Evolutionary conservation across 2,113 vertebrate species (phyloP), one percentile per base, ranked within the genome.

Genomic region (Podilymbus podiceps): DNA sequence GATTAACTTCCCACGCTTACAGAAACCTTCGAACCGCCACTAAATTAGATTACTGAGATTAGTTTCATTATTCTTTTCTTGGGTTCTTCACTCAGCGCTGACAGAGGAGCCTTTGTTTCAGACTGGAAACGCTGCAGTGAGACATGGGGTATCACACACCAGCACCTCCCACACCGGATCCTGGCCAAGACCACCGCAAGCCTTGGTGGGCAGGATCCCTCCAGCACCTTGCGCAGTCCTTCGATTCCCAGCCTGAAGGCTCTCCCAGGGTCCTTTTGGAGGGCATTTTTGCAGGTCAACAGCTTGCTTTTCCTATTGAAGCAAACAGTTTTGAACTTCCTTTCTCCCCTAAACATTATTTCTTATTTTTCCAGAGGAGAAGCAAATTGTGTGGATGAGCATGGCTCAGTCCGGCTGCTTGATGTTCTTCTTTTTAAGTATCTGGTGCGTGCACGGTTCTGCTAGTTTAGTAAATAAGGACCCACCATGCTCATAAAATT

Each of bases 101-200:
- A 60, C 55, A 92, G 59, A 90, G 31, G 13, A 73, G 19, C 52
- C 47, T 90, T 62, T 71, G 79, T 62, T 80, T 71, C 44, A 55
- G 15, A 14, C 28, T 84, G 46, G 28, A 82, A 80, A 49, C 0
- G 7, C 50, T 53, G 47, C n/a, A 28, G 47, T 0, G 15, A 28
- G 71, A 23, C 66, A 44, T 0, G 4, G 33, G 33, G 8, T 52
- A 35, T 86, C 75, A 35, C 50, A 49, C 12, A 46, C n/a, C 60
- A 38, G 44, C 1, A 2, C 52, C 50, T 84, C 47, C 30, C 77
- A n/a, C 0, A 0, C 14, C 0, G 0, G 11, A 11, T 47, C 40
- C 44, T 0, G 0, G 20, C 68, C 56, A 30, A 58, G 47, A 47
- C 38, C 69, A 59, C 76, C 9, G 0, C 1, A 0, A 59, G 21